Percentiles rank a stretch among this genome's conserved stretches.
phyloP scores from a whole-genome alignment of 2,797 vertebrate species.

The Muscicapa striata region DNA sequence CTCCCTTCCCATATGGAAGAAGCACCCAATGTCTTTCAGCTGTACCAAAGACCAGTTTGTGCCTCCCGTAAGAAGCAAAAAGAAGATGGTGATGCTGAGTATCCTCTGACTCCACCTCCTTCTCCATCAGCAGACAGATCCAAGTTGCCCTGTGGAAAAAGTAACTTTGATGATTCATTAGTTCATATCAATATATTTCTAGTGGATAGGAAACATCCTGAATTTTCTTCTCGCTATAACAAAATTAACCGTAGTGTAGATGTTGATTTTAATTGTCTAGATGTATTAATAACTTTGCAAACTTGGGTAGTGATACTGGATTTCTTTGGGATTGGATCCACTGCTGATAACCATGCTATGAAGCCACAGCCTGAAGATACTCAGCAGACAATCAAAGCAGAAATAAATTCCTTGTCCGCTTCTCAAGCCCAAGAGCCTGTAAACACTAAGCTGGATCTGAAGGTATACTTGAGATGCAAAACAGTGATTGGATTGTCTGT shows the following conservation, averaged over 20 bases:
- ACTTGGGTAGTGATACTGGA: conserved; percentile 99
- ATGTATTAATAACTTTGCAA: conserved; percentile 94
- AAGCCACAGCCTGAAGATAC: conserved; percentile 74
- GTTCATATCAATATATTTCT: conserved; percentile 94
- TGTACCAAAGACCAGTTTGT: conserved; percentile 91
- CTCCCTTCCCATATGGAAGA: conserved; percentile 96
- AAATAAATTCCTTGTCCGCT: conserved; percentile 45
- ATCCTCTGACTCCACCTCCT: conserved; percentile 92
- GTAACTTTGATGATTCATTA: conserved; percentile 92
- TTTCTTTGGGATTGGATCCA: conserved; percentile 97
- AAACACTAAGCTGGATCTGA: conserved; percentile 93
- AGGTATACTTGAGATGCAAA: conserved; percentile 79
- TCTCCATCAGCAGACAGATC: conserved; percentile 83
- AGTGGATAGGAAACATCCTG: conserved; percentile 93
- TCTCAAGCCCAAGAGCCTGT: conserved; percentile 76
- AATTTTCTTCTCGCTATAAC: conserved; percentile 86
- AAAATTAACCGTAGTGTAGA: conserved; percentile 89
- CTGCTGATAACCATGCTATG: conserved; percentile 93
- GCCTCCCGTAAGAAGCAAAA: conserved; percentile 82
- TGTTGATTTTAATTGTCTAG: conserved; percentile 96
- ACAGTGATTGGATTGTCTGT: conserved; percentile 5
- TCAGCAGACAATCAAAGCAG: conserved; percentile 72
- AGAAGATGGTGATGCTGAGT: conserved; percentile 79
- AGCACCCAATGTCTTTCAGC: conserved; percentile 95
- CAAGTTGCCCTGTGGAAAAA: conserved; percentile 70